Evolutionary conservation across 2,797 vertebrate species (phyloP).

Genomic region (Onychomys arenicola): DNA sequence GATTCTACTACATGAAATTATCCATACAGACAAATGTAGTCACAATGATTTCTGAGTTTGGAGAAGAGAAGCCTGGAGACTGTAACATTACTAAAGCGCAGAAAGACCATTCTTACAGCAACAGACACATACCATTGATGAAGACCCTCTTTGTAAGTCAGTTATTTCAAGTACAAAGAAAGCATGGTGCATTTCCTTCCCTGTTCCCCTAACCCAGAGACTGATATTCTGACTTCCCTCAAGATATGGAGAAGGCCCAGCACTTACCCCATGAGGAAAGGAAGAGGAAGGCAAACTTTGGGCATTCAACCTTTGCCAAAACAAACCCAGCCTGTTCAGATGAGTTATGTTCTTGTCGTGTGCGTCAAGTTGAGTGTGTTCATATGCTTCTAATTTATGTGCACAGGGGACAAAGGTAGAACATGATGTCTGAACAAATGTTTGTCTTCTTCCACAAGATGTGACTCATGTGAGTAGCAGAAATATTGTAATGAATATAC

Average conservation of each 20-base stretch:
- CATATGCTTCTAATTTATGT: slow-evolving; percentile 37
- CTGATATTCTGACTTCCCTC: slow-evolving; percentile 5
- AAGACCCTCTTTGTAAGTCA: slow-evolving; percentile 54
- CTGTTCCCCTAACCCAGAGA: background rate
- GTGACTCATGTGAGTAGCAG: background rate
- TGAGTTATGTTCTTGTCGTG: slow-evolving; percentile 19
- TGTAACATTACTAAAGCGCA: slow-evolving; percentile 33
- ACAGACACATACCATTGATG: slow-evolving; percentile 17
- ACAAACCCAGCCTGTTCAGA: slow-evolving; percentile 51
- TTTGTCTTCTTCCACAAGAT: slow-evolving; percentile 21
- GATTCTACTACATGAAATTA: slow-evolving; percentile 79
- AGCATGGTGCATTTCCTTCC: slow-evolving; percentile 25
- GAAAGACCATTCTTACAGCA: background rate
- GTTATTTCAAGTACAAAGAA: slow-evolving; percentile 30
- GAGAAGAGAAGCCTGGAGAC: slow-evolving; percentile 66
- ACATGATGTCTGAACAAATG: slow-evolving; percentile 29
- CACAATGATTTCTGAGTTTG: slow-evolving; percentile 56
- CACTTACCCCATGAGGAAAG: slow-evolving; percentile 37
- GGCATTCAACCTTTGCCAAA: slow-evolving; percentile 58
- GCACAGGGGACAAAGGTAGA: background rate
- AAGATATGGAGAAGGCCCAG: background rate
- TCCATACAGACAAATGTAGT: slow-evolving; percentile 79
- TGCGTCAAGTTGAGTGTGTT: slow-evolving; percentile 32
- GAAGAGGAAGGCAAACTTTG: slow-evolving; percentile 36
- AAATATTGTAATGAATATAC: background rate